A percentile compares a stretch with the other conserved stretches of the same genome.
phyloP scores from a whole-genome alignment of 53 echinoderm and acorn worm genomes.

The Stichopus horrens region DNA sequence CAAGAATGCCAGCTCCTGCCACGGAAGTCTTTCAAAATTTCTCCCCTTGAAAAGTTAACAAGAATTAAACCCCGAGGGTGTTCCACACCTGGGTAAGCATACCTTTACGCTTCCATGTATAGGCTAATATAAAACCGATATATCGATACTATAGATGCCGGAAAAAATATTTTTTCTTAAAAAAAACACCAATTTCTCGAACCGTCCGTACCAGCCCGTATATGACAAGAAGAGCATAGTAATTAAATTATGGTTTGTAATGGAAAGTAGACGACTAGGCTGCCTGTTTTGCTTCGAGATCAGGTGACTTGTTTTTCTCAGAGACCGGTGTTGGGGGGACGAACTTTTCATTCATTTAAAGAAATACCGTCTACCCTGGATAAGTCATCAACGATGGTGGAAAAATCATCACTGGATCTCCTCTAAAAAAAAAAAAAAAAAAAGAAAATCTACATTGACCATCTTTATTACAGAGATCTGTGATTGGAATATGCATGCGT shows the following conservation, averaged over 20 bases:
- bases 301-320: slow-evolving; percentile 5
- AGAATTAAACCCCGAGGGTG: slow-evolving; percentile 9
- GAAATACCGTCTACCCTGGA: not conserved
- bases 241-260: slow-evolving; percentile 2
- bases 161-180: not conserved
- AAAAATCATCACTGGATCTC: too few species aligned
- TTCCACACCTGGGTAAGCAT: slow-evolving; percentile 22
- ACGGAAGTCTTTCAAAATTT: slow-evolving; percentile 9
- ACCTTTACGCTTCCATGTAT: not conserved
- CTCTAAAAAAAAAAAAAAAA: too few species aligned
- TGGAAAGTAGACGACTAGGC: not conserved
- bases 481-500: too few species aligned
- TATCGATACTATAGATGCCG: not conserved
- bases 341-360: not conserved
- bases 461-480: too few species aligned
- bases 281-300: not conserved
- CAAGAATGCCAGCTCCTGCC: not conserved
- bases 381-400: not conserved
- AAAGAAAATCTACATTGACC: too few species aligned
- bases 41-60: not conserved
- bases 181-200: not conserved
- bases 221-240: not conserved
- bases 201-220: not conserved
- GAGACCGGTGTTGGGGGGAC: not conserved
- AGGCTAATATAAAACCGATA: not conserved